Percentiles rank a stretch among this genome's conserved stretches.
Evolutionary conservation across 64 coral and sea anemone genomes (phyloP).

Genomic region (Cladopsammia gracilis): DNA sequence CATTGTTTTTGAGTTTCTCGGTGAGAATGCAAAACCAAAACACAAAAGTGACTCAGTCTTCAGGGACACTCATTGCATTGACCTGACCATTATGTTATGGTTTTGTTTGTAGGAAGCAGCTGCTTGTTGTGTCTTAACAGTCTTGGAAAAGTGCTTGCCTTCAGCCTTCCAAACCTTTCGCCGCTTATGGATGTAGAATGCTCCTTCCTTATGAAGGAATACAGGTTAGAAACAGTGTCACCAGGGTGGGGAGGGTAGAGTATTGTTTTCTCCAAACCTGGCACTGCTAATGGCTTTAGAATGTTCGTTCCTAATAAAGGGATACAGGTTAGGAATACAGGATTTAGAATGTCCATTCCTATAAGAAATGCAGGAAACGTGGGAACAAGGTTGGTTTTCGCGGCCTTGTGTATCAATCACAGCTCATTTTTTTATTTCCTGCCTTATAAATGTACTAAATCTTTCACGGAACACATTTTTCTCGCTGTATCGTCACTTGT

Average conservation of each 20-base stretch:
- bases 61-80: no score
- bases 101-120: constrained; percentile 81
- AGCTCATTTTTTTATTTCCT: no score
- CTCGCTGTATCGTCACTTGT: no score
- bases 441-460: no score
- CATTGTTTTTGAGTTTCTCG: no score
- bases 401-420: no score
- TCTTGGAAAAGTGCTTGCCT: constrained; percentile 78
- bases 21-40: no score
- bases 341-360: constrained; percentile 42
- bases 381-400: no score
- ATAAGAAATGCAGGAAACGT: no score
- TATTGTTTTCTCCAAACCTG: constrained; percentile 58
- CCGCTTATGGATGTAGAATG: constrained; percentile 82
- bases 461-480: no score
- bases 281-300: constrained; percentile 75
- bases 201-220: constrained; percentile 76
- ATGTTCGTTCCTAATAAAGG: constrained; percentile 77
- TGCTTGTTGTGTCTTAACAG: constrained; percentile 90
- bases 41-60: no score
- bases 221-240: constrained; percentile 47
- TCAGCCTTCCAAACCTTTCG: constrained; percentile 90
- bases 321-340: constrained; percentile 80
- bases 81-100: background rate
- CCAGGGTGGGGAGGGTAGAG: no score